phyloP scores from a whole-genome alignment of 2,888 invertebrate genomes.

The Troides helena region DNA sequence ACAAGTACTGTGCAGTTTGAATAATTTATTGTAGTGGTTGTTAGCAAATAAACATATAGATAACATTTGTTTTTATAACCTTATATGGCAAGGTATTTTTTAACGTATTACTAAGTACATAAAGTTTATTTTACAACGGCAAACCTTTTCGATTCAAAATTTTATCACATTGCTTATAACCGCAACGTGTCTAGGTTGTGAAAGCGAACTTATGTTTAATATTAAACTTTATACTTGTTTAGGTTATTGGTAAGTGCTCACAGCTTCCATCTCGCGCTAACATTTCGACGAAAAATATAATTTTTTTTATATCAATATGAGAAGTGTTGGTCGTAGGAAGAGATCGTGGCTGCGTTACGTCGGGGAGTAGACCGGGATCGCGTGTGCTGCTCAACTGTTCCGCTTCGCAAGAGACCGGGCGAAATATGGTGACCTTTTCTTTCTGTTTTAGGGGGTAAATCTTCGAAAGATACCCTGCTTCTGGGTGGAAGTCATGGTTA shows the following conservation, averaged over 20 bases:
- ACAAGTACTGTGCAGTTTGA: not conserved
- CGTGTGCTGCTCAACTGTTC: no score
- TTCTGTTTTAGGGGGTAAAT: no score
- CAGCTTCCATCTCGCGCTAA: not conserved
- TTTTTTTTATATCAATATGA: no score
- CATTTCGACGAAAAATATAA: no score
- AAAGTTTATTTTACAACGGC: slow-evolving; percentile 4
- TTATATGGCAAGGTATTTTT: not conserved
- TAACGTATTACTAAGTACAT: not conserved
- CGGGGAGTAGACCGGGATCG: no score
- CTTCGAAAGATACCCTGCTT: no score
- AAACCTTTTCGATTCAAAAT: not conserved
- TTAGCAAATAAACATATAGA: slow-evolving; percentile 6
- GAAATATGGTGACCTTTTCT: no score
- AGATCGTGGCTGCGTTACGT: no score
- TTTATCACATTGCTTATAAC: slow-evolving; percentile 14
- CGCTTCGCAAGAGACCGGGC: no score
- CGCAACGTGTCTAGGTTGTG: slow-evolving; percentile 17
- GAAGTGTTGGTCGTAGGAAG: no score
- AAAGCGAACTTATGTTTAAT: slow-evolving; percentile 16
- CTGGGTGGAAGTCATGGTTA: no score
- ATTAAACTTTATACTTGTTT: slow-evolving; percentile 10
- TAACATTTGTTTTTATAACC: slow-evolving; percentile 11
- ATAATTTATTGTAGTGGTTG: slow-evolving; percentile 8
- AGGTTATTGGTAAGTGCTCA: slow-evolving; percentile 9